A percentile compares a stretch with the other conserved stretches of the same genome.
phyloP scores from a whole-genome alignment of 1,140 invertebrate species.

The Teleogryllus occipitalis region DNA sequence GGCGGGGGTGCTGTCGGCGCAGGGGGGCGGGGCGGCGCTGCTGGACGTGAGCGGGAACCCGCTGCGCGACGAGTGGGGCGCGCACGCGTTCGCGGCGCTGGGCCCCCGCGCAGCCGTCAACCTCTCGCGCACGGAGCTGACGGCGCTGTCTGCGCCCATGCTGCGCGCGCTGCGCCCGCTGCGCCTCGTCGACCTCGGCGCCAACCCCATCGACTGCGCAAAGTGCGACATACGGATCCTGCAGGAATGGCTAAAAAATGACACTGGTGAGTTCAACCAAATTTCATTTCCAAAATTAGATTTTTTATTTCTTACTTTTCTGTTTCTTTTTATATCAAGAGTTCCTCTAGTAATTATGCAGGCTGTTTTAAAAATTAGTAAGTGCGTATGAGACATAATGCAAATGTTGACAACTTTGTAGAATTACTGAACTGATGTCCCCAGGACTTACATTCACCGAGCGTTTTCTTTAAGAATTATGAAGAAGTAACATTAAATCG shows the following conservation, averaged over 20 bases:
- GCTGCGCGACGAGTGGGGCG: background rate
- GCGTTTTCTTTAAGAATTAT: too few relatives aligned
- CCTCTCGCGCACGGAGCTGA: background rate
- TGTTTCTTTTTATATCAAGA: too few relatives aligned
- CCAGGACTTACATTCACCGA: too few relatives aligned
- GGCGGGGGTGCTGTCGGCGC: background rate
- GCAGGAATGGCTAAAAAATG: background rate
- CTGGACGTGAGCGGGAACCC: background rate
- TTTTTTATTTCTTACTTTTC: too few relatives aligned
- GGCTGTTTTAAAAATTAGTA: too few relatives aligned
- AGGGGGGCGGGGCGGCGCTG: background rate
- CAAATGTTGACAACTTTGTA: too few relatives aligned
- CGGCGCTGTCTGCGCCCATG: background rate
- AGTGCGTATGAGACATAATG: too few relatives aligned
- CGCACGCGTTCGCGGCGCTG: background rate
- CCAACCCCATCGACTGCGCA: background rate
- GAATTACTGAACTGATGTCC: too few relatives aligned
- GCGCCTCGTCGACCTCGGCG: background rate
- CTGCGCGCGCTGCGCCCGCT: background rate
- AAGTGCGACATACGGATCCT: background rate
- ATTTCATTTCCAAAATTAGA: too few relatives aligned
- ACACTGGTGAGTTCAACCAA: background rate
- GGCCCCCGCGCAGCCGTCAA: background rate
- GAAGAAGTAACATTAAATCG: too few relatives aligned
- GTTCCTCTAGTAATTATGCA: too few relatives aligned